Conservation (phyloP, 2,888 invertebrate species). For the Heteromurus nitidus region DNA sequence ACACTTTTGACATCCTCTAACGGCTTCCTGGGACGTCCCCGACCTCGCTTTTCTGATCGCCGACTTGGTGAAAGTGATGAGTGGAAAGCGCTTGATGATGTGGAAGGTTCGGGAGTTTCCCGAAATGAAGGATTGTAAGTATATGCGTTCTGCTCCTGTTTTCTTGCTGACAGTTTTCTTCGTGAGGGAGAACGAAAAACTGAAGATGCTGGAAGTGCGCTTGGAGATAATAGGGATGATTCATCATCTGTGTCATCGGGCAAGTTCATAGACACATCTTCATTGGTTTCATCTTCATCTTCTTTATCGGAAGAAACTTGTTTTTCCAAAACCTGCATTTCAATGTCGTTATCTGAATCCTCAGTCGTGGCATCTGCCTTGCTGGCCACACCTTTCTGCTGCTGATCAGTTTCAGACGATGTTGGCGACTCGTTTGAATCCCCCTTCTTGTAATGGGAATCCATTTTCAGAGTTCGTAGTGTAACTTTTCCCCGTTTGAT, state of each 20-base stretch:
- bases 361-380: not conserved
- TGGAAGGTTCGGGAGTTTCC: not conserved
- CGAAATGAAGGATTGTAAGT: not conserved
- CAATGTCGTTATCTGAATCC: constrained; percentile 21
- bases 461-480: not conserved
- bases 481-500: not conserved
- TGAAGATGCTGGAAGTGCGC: constrained; percentile 39
- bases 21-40: constrained; percentile 51
- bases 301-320: constrained; percentile 25
- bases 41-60: constrained; percentile 35
- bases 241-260: constrained; percentile 45
- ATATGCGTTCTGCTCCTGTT: not conserved
- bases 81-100: not conserved
- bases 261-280: not conserved
- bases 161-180: not conserved
- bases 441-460: not conserved
- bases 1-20: constrained; percentile 45
- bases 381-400: not conserved
- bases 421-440: not conserved
- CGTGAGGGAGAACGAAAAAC: constrained; percentile 34
- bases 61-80: not conserved
- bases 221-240: constrained; percentile 40
- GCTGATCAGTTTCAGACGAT: not conserved
- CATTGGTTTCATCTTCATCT: not conserved
- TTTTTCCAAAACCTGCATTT: constrained; percentile 54